Evolutionary conservation across 2,888 invertebrate species (phyloP).

Genomic region (Chorisops tibialis): DNA sequence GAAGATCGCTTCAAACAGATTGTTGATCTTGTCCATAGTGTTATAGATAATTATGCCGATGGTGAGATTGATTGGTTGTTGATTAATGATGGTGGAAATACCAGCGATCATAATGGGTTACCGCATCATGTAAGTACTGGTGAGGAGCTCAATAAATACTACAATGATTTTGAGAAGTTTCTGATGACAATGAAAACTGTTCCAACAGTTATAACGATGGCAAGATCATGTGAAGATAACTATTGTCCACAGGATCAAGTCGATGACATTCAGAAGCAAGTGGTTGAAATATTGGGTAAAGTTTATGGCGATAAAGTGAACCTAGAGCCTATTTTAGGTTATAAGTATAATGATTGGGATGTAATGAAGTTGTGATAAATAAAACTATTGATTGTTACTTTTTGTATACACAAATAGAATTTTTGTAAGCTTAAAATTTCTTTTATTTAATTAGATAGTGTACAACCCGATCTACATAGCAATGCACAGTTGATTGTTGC

Average conservation of each 20-base stretch:
- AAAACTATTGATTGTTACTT: not conserved
- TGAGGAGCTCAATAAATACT: constrained; percentile 65
- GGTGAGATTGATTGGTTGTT: constrained; percentile 73
- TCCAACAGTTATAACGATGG: constrained; percentile 65
- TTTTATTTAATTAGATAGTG: too few relatives aligned
- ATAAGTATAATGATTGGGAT: constrained; percentile 49
- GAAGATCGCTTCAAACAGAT: constrained; percentile 44
- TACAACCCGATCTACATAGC: too few relatives aligned
- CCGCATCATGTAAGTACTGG: constrained; percentile 77
- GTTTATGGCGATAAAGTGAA: constrained; percentile 45
- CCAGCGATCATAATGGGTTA: constrained; percentile 76
- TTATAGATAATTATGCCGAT: constrained; percentile 58
- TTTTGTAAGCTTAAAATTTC: too few relatives aligned
- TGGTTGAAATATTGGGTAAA: constrained; percentile 58
- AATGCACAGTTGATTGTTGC: too few relatives aligned
- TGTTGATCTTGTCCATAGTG: constrained; percentile 53
- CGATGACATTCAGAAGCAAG: constrained; percentile 69
- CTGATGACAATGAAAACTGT: constrained; percentile 60
- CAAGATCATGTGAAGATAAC: constrained; percentile 82
- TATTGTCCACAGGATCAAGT: constrained; percentile 85
- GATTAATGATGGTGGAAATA: constrained; percentile 83
- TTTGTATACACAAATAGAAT: too few relatives aligned
- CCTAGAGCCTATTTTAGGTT: constrained; percentile 46
- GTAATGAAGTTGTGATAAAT: constrained; percentile 45
- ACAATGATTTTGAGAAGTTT: constrained; percentile 57